Percentiles rank a stretch among this genome's conserved stretches.
phyloP scores from a whole-genome alignment of 2,888 invertebrate species.

The Acronicta alni region DNA sequence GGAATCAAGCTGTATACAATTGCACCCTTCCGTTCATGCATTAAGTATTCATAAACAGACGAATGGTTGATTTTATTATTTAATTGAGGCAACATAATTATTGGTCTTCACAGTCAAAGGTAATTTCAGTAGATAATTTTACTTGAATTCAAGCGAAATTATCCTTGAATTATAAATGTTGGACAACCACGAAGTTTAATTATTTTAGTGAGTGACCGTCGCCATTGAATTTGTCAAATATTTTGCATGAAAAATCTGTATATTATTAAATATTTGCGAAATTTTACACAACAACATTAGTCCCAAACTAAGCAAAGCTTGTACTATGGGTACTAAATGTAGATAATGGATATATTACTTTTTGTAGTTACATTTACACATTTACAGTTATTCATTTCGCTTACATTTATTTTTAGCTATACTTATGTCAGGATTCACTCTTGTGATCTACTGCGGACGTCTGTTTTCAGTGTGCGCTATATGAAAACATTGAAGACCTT shows the following conservation, averaged over 20 bases:
- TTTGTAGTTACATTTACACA: too few species aligned
- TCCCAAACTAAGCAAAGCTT: too few species aligned
- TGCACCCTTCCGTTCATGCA: slow-evolving; percentile 15
- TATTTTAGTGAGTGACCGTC: too few species aligned
- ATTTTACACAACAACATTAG: too few species aligned
- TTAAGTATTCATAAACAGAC: slow-evolving; percentile 43
- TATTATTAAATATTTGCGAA: too few species aligned
- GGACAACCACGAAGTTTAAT: slow-evolving; percentile 13
- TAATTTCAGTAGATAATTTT: slow-evolving; percentile 61
- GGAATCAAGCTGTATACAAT: slow-evolving; percentile 45
- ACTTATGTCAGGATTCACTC: slow-evolving; percentile 7
- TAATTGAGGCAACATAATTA: slow-evolving; percentile 55
- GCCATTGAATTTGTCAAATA: too few species aligned
- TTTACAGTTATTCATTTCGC: too few species aligned
- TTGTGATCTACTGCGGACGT: slow-evolving; percentile 32
- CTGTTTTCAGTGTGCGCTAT: slow-evolving; percentile 34
- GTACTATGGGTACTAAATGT: too few species aligned
- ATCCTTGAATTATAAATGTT: slow-evolving; percentile 53
- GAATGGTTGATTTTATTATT: slow-evolving; percentile 44
- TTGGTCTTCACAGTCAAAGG: slow-evolving; percentile 37
- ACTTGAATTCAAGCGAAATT: too few species aligned
- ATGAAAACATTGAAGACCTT: too few species aligned
- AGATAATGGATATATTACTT: too few species aligned
- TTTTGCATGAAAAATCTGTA: too few species aligned
- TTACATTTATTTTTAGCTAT: neutral